A percentile compares a stretch with the other conserved stretches of the same genome.
These are phyloP conservation scores for Xiphophorus hellerii DNA, from an alignment of 2,113 vertebrate genomes.

Conservation along the genomic window DNA sequence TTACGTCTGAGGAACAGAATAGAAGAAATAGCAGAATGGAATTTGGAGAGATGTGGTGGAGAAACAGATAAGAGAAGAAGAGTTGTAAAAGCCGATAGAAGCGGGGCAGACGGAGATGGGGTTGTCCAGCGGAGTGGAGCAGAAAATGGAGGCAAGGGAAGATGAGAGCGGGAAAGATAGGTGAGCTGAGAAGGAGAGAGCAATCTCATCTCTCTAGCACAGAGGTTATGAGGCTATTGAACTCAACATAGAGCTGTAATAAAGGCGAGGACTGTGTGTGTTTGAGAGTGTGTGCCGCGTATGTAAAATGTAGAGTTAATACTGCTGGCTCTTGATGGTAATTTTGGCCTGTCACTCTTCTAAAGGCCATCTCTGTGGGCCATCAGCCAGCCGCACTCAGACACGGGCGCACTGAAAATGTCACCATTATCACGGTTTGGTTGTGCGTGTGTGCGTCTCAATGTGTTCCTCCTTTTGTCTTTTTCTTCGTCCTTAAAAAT, in stretches of 20 bases:
- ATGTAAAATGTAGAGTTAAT: slow-evolving; percentile 67
- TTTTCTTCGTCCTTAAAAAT: slow-evolving; percentile 11
- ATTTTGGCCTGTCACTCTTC: slow-evolving; percentile 67
- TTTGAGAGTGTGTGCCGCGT: slow-evolving; percentile 21
- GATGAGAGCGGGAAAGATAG: slow-evolving; percentile 54
- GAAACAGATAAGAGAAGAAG: slow-evolving; percentile 6
- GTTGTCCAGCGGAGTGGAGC: slow-evolving; percentile 9
- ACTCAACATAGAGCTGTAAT: slow-evolving; percentile 47
- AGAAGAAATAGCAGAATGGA: not conserved
- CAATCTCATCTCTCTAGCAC: slow-evolving; percentile 50
- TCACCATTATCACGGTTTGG: slow-evolving; percentile 63
- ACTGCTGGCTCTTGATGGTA: slow-evolving; percentile 62
- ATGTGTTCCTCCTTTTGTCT: slow-evolving; percentile 14
- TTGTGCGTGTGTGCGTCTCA: slow-evolving; percentile 17
- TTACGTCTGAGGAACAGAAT: not conserved
- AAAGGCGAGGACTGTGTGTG: slow-evolving; percentile 39
- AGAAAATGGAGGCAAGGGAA: slow-evolving; percentile 38
- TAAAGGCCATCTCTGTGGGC: slow-evolving; percentile 76
- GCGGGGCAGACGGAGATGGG: slow-evolving; percentile 20
- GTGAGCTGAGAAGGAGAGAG: slow-evolving; percentile 39
- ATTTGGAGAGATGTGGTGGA: not conserved
- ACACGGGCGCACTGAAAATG: slow-evolving; percentile 62
- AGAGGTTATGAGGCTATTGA: slow-evolving; percentile 57
- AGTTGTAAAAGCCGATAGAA: slow-evolving; percentile 26
- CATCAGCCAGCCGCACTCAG: slow-evolving; percentile 66